Base-by-base conservation (phyloP, 2,888 invertebrate species). In the Apotomis capreana region DNA sequence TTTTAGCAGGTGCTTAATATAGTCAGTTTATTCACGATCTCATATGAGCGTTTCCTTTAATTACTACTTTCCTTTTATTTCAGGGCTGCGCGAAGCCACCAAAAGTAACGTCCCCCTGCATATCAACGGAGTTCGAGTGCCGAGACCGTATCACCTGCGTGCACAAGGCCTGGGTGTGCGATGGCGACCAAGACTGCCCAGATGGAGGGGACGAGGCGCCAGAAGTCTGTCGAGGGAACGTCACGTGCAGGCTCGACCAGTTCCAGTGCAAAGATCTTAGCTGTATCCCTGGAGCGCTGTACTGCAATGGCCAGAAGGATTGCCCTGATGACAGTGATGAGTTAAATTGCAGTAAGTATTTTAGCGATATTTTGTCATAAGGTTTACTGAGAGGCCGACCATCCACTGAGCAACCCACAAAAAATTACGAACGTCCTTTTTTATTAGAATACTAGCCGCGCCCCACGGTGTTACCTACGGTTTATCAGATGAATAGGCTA, bases 241-340 rank as follows among this genome's bases (percentile, higher is more conserved):
- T 96, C 79, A 97, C 96, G 40, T 98, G 98, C 89, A 94, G 97
- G 60, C 93, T 95, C 0, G 97, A 98, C 91, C 97, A 98, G 89
- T 98, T 97, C 87, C 96, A 97, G 83, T 98, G 98, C 87, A 95
- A 94, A 63, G 96, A 97, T 90, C 95, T 95, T 74, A 95, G 95
- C 76, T 97, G 97, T 82, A 97, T 97, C 75, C 94, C 96, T 60
- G 97, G 97, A 2, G 95, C 96, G 77, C 90, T 97, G 76, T 96
- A 95, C 79, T 98, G 98, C 87, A 96, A 97, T 76, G 97, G 97
- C 0, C 94, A 95, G 63, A 87, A 94, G 36, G 98, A 98, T 80
- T 98, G 98, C 82, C 88, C 94, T 0, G 98, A 98, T 89, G 96
- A 95, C 77, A 97, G 97, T 81, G 98, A 98, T 87, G 98, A 98